These are phyloP conservation scores for Brachyrhaphis roseni DNA, from an alignment of 2,797 vertebrate species.

Conservation along the genomic window DNA sequence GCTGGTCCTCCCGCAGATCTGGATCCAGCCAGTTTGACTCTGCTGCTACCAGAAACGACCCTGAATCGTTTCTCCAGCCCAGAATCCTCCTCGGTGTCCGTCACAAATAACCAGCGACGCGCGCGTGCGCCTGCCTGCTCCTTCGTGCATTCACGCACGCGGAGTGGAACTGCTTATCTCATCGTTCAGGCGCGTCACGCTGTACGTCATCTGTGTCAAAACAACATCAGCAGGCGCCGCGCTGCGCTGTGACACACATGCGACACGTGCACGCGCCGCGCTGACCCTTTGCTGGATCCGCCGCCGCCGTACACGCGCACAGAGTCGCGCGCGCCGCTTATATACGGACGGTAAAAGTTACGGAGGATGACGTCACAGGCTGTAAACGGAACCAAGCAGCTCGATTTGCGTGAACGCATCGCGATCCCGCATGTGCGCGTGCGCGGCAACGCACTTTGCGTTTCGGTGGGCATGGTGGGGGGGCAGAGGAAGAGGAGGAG, in stretches of 20 bases:
- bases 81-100: constrained; percentile 41
- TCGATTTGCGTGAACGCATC: constrained; percentile 27
- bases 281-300: background rate
- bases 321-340: background rate
- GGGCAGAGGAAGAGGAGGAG: constrained; percentile 23
- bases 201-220: constrained; percentile 73
- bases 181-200: constrained; percentile 63
- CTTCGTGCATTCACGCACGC: constrained; percentile 36
- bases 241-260: constrained; percentile 12
- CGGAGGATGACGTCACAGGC: constrained; percentile 31
- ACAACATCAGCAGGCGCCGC: constrained; percentile 65
- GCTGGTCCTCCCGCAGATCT: constrained; percentile 9
- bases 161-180: constrained; percentile 63
- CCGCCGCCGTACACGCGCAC: background rate
- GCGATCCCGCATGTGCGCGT: constrained; percentile 44
- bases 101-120: constrained; percentile 7
- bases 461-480: constrained; percentile 14
- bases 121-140: background rate
- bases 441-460: constrained; percentile 57
- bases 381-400: constrained; percentile 7
- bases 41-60: background rate
- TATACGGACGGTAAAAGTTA: constrained; percentile 64
- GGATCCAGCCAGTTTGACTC: background rate
- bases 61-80: constrained; percentile 44
- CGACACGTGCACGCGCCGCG: constrained; percentile 12